phyloP scores from a whole-genome alignment of 2,113 vertebrate genomes.

The Talpa occidentalis region DNA sequence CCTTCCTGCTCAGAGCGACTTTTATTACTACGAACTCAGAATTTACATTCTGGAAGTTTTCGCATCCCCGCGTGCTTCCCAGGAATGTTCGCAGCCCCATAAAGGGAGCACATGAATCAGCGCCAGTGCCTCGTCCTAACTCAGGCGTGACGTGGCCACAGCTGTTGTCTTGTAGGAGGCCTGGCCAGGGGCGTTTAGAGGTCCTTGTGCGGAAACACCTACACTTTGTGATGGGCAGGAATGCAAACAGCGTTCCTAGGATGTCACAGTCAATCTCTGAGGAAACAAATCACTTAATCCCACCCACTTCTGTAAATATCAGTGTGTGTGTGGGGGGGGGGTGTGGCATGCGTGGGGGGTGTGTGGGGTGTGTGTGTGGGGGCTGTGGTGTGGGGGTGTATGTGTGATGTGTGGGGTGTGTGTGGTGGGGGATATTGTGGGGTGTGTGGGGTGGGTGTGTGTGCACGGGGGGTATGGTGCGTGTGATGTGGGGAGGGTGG shows the following conservation, averaged over 20 bases:
- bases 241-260: background rate
- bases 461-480: too few relatives aligned
- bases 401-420: background rate
- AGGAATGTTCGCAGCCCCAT: background rate
- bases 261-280: background rate
- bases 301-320: background rate
- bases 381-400: background rate
- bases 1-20: background rate
- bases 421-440: background rate
- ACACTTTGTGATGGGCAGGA: background rate
- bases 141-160: background rate
- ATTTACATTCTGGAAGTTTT: slow-evolving; percentile 5
- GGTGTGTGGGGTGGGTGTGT: background rate
- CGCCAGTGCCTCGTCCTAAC: too few relatives aligned
- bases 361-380: background rate
- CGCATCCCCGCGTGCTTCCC: background rate
- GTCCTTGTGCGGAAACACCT: background rate
- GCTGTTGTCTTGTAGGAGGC: background rate
- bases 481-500: too few relatives aligned
- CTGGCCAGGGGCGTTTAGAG: background rate
- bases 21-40: background rate
- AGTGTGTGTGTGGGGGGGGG: too few relatives aligned
- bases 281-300: background rate
- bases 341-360: background rate
- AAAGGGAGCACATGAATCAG: background rate